phyloP scores from a whole-genome alignment of 2,113 vertebrate genomes.

The Tapirus terrestris region DNA sequence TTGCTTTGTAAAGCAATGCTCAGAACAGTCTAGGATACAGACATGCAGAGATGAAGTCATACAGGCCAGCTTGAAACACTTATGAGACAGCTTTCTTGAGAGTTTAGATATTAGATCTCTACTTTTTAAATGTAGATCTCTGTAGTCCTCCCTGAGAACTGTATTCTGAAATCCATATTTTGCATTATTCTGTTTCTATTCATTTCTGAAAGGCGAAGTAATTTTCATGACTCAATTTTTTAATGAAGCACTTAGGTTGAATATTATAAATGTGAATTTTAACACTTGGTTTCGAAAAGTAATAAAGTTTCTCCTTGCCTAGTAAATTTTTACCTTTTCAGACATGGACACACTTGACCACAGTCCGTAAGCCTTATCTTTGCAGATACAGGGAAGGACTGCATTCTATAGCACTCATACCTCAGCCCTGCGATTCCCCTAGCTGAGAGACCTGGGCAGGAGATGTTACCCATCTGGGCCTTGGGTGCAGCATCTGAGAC shows the following conservation, averaged over 20 bases:
- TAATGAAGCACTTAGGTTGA: not conserved
- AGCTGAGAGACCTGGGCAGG: not conserved
- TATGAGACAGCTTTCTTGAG: not conserved
- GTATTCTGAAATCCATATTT: not conserved
- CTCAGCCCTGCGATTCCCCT: too few species aligned
- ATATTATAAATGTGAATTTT: not conserved
- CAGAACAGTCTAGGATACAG: not conserved
- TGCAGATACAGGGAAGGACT: not conserved
- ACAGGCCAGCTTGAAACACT: not conserved
- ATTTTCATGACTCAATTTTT: not conserved
- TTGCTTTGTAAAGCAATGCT: not conserved
- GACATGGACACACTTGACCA: not conserved
- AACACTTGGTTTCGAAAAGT: not conserved
- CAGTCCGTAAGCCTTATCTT: not conserved
- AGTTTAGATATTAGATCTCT: not conserved
- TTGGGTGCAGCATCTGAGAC: not conserved
- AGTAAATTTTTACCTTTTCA: not conserved
- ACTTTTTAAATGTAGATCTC: not conserved
- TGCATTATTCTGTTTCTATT: not conserved
- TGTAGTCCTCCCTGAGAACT: not conserved
- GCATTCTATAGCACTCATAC: not conserved
- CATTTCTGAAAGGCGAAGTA: not conserved
- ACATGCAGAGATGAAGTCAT: not conserved
- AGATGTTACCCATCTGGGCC: not conserved
- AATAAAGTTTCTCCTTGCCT: not conserved